Percentiles rank a stretch among this genome's conserved stretches.
Conservation (phyloP, 2,113 vertebrate genomes). For the Progne subis region DNA sequence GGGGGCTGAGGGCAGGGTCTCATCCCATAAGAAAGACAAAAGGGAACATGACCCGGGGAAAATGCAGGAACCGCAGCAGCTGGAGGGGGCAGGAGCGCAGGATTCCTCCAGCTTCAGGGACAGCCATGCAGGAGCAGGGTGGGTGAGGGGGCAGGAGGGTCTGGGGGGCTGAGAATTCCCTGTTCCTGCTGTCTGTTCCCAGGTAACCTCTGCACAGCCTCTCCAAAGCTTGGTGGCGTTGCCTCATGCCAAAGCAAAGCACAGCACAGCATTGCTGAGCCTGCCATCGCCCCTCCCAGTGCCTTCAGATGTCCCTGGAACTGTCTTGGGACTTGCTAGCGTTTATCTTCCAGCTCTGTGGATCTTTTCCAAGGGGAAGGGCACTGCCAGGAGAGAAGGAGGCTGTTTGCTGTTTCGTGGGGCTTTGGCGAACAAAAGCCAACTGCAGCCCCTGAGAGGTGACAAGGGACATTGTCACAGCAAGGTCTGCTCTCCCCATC, state of each 20-base stretch:
- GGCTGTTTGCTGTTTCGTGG: neutral
- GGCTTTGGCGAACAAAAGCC: neutral
- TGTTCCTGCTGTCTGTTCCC: neutral
- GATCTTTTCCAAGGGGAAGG: neutral
- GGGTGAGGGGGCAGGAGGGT: neutral
- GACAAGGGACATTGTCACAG: neutral
- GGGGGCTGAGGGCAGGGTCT: neutral
- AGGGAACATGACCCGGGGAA: neutral
- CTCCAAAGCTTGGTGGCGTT: accelerated
- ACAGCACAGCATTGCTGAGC: neutral
- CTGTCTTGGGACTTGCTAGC: neutral
- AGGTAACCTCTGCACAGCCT: neutral
- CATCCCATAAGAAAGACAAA: neutral
- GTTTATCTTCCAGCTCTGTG: neutral
- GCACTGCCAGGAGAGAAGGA: neutral
- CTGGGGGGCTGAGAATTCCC: neutral
- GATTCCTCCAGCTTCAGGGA: neutral
- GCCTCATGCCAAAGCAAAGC: neutral
- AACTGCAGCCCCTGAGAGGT: neutral
- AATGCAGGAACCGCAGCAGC: neutral
- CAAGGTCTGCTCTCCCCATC: neutral
- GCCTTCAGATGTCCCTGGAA: neutral
- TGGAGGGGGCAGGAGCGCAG: neutral
- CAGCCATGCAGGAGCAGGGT: neutral
- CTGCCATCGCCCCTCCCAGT: neutral